Evolutionary conservation across 2,888 invertebrate genomes (phyloP).

Genomic region (Pollenia labialis): DNA sequence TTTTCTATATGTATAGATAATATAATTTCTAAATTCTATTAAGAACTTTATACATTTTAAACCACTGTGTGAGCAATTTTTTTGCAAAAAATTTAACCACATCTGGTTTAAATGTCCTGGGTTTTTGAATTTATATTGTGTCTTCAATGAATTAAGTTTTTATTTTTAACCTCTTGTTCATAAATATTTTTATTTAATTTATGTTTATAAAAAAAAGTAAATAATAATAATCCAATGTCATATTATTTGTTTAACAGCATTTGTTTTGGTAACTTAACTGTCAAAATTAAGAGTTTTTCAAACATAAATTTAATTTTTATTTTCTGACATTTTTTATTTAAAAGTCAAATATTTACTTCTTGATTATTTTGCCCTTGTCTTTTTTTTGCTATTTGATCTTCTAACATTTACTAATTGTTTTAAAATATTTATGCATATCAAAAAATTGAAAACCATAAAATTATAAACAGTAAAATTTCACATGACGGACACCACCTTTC

Average conservation of each 20-base stretch:
- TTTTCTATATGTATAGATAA: no score
- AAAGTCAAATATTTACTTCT: not conserved
- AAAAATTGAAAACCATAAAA: slow-evolving; percentile 69
- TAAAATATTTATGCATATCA: slow-evolving; percentile 55
- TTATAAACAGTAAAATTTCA: not conserved
- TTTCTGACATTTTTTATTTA: not conserved
- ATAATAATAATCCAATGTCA: not conserved
- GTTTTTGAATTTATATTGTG: no score
- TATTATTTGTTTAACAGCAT: slow-evolving; percentile 4
- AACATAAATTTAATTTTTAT: slow-evolving; percentile 48
- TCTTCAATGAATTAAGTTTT: no score
- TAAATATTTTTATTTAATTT: no score
- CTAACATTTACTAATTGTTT: not conserved
- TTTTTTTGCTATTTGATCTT: slow-evolving; percentile 1
- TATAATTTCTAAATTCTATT: no score
- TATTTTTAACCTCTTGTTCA: no score
- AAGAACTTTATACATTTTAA: no score
- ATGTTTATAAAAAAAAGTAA: no score
- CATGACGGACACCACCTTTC: no score
- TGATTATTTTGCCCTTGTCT: not conserved
- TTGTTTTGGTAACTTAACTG: slow-evolving; percentile 49
- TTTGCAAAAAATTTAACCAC: no score
- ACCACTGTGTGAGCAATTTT: no score
- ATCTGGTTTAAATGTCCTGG: no score
- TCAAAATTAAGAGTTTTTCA: slow-evolving; percentile 40